Base-by-base conservation (phyloP, 2,113 vertebrate genomes). In the Saguinus imperator region DNA sequence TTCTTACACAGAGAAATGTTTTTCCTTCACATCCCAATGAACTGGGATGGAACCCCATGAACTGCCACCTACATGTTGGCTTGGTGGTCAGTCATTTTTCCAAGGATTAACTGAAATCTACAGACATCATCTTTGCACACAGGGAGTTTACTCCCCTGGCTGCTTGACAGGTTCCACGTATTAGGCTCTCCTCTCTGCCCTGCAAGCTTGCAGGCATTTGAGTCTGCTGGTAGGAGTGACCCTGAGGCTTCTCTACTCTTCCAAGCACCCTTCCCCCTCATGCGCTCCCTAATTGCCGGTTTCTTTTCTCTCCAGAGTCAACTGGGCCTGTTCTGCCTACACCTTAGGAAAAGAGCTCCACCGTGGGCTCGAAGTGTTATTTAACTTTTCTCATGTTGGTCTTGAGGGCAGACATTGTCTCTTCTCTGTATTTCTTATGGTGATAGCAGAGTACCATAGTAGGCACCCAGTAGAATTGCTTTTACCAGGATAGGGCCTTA, bases 361-460 rank as follows among this genome's bases (percentile, higher is more conserved):
- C 37, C 58, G 12, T 48, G 85, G 61, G 27, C 27, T 91, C 64
- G 27, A 79, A 68, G 55, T 58, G 23, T 58, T 90, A 68, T 55
- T 81, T 79, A 55, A 73, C 40, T 86, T 92, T 94, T 70, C 66
- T 92, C 16, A 9, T 43, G 8, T 52, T 94, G 93, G n/a, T 79
- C 57, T 73, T 25, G 6, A 58, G n/a, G 52, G 25, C 64, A 77
- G 61, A 77, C 14, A 6, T 29, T 43, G 12, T 68, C 40, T 91
- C 20, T 23, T 79, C 70, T 87, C 68, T 79, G 43, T 55, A 58
- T 45, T 84, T 94, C 75, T 77, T 84, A 5, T 14, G 4, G 64
- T 23, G 10, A n/a, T 52, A 80, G 50, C 50, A 16, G 1, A 76
- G 57, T 8, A 8, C 18, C 16, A 1, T 25, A 16, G 12, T 40